Base-by-base conservation (phyloP, 2,113 vertebrate genomes). In the Sminthopsis crassicaudata region DNA sequence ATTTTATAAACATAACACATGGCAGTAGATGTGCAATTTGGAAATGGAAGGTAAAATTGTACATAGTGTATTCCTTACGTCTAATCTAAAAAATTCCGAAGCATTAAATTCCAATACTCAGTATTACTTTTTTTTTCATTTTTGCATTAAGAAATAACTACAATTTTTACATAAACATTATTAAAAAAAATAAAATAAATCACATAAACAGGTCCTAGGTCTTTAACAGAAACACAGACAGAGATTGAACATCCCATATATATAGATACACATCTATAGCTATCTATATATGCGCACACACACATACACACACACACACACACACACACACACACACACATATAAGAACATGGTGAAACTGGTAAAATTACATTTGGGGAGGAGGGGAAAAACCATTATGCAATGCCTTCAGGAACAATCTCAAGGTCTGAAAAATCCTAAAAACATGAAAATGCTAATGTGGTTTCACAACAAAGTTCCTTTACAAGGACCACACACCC, bases 401-500 rank as follows among this genome's bases (percentile, higher is more conserved):
- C 46, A 46, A 42, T 84, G 90, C 10, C 10, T 76, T 46, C 46
- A 54, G 46, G 95, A 46, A 55, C 36, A 95, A 90, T 36, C 50
- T 27, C 36, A 91, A 91, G 93, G 91, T 76, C 89, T 19, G 2
- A 93, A 96, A 94, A 27, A 52, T 93, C 76, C 94, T 54, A 91
- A 60, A 97, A 91, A 91, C n/a, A 93, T 54, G 91, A 97, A 97
- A 97, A 91, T 95, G 30, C 27, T 53, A 60, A 10, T 19, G 55
- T 84, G 94, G 94, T 53, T 55, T 97, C 93, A 93, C 90, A 97
- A 54, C 53, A 48, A 96, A 93, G 26, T 96, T 97, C 94, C 94
- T 97, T 98, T 97, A 96, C 92, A 96, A 97, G 91, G 88, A 54
- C 76, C 94, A 36, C 91, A 93, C 92, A 89, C 92, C 92, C 93